A percentile compares a stretch with the other conserved stretches of the same genome.
Evolutionary conservation across 2,113 vertebrate genomes (phyloP).

Genomic region (Capreolus pygargus): DNA sequence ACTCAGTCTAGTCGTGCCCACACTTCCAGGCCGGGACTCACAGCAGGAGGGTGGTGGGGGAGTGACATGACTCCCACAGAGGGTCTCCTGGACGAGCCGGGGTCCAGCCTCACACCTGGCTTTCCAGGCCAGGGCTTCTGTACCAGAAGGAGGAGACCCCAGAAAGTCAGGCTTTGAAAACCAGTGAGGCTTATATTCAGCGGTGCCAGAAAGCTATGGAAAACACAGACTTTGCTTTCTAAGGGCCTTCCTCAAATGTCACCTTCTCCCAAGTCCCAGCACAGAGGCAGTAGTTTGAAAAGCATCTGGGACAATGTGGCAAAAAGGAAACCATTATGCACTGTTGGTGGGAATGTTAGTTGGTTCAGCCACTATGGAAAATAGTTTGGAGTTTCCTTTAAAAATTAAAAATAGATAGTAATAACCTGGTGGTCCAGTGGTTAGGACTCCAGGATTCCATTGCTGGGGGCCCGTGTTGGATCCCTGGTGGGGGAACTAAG

Average conservation of each 20-base stretch:
- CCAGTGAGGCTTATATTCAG: not conserved
- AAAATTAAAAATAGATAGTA: not conserved
- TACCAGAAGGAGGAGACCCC: not conserved
- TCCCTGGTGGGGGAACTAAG: not conserved
- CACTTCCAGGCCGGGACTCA: not conserved
- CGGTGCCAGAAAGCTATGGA: not conserved
- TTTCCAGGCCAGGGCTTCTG: not conserved
- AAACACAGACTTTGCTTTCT: not conserved
- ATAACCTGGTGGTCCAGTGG: not conserved
- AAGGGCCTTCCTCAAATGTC: not conserved
- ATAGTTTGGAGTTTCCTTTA: not conserved
- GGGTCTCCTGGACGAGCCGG: not conserved
- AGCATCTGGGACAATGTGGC: not conserved
- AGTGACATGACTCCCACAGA: rapidly evolving
- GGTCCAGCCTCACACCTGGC: not conserved
- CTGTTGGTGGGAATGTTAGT: not conserved
- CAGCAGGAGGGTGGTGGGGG: not conserved
- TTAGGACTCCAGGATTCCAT: not conserved
- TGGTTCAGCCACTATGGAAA: not conserved
- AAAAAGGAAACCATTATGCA: not conserved
- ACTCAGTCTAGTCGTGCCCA: not conserved
- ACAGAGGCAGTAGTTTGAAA: not conserved
- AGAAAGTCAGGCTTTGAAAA: not conserved
- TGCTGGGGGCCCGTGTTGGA: not conserved
- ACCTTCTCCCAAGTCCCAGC: not conserved